Base-by-base conservation (phyloP, 2,797 vertebrate species). In the Malurus leucopterus region DNA sequence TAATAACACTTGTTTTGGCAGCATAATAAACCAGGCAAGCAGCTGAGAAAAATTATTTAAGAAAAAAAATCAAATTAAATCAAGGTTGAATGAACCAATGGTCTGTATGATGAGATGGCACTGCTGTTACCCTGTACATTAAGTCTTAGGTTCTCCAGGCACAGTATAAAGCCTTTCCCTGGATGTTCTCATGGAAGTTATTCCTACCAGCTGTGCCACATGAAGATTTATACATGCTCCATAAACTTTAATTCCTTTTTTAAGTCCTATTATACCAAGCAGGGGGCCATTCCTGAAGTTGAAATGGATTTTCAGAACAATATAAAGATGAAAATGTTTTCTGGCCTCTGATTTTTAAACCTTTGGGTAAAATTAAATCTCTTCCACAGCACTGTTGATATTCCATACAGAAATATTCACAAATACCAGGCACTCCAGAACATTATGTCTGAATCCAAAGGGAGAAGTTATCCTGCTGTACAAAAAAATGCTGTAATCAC, bases 241-340 rank as follows among this genome's bases (percentile, higher is more conserved):
- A 93, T 94, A 92, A 95, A 95, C 59, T 68, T 92, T 91, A 76
- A 93, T 92, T 92, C 69, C 57, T 53, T 71, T 90, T 91, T 93
- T 15, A 93, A 88, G 81, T 61, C 68, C 84, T 76, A 84, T 90
- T 91, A 95, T 84, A 79, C 19, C 63, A 81, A 93, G 76, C 85
- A 83, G 79, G 76, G 87, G 91, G 80, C 76, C 83, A 86, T 89
- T 93, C 92, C 85, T 88, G 44, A 93, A 87, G 80, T 27, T 68
- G 54, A 91, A 94, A 94, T 91, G 77, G 74, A 88, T 95, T 94
- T 93, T 93, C 88, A 88, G 86, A 84, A 79, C 68, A 91, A 84
- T 82, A 88, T 70, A 84, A 91, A 88, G 84, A 94, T 15, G 27
- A 68, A 88, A 94, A 92, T 78, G 83, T 72, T 94, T 94, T 79